Base-by-base conservation (phyloP, 2,888 invertebrate genomes). In the Drosophila anomalipes region DNA sequence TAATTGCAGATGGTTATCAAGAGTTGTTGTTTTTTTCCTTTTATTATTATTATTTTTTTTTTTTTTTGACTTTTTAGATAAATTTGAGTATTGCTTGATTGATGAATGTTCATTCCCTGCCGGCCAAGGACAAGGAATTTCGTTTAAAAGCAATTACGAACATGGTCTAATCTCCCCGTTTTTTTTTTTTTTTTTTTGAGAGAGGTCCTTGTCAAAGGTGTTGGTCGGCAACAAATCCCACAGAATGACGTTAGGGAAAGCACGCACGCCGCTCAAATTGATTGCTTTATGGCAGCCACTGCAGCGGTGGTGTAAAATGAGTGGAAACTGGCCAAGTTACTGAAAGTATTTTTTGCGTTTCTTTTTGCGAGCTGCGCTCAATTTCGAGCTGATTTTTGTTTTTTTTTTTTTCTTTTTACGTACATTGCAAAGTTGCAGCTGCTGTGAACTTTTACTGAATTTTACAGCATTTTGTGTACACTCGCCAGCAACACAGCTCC, bases 201-300 rank as follows among this genome's bases (percentile, higher is more conserved):
- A 69, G 70, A 70, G 80, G 57, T 52, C 68, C 82, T 67, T 77
- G 75, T 74, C 83, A 86, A 75, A 86, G 84, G 86, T 86, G 86
- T 82, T 82, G 86, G 66, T 78, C 68, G 32, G 62, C 44, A 66
- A 51, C 66, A 76, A 73, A 79, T 80, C 66, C 77, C 73, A n/a
- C 77, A 80, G 60, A 66, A 61, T 76, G 79, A 64, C 75, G 70
- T 56, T 12, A 26, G 54, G 30, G 44, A 51, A 57, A 6, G 64
- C 35, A 35, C 47, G 72, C 64, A 64, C 44, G 37, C 30, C 14
- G 51, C 72, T 67, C 56, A 82, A 86, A 86, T 86, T 86, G 86
- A 86, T 86, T 86, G 86, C 89, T 89, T 86, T 86, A 86, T 82
- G 80, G 80, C 84, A 80, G 62, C 39, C 66, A 68, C 53, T 59